These are phyloP conservation scores for Vireo griseus DNA, from an alignment of 2,797 vertebrate species.

Conservation along the genomic window DNA sequence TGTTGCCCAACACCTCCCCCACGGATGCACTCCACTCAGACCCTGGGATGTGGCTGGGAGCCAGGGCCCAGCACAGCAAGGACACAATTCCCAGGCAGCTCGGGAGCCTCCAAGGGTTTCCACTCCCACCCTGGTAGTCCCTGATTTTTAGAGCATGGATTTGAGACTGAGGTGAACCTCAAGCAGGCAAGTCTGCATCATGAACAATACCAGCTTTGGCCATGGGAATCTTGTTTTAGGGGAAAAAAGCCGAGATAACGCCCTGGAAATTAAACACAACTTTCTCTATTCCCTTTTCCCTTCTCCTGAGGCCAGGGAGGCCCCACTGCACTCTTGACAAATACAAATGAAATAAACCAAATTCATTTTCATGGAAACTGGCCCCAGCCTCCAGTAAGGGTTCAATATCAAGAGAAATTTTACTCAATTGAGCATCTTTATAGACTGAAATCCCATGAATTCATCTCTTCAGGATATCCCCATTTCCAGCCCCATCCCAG, in stretches of 20 bases:
- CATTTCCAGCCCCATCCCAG: background rate
- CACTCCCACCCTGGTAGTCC: background rate
- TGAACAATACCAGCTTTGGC: background rate
- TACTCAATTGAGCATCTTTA: background rate
- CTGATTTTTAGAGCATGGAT: background rate
- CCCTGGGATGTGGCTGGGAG: background rate
- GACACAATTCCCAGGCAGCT: background rate
- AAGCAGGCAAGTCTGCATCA: background rate
- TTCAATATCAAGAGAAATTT: background rate
- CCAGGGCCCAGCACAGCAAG: background rate
- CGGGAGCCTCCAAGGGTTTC: background rate
- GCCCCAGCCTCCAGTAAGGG: background rate
- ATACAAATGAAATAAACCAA: background rate
- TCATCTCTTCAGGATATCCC: background rate
- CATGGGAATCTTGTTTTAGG: background rate
- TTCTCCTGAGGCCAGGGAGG: background rate
- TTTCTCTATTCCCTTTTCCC: background rate
- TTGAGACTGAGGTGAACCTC: background rate
- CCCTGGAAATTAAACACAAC: background rate
- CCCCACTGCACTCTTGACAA: background rate
- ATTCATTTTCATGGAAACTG: background rate
- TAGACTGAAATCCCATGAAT: background rate
- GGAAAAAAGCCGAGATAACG: background rate
- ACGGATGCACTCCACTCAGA: background rate
- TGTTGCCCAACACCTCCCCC: conserved; percentile 51